Percentiles rank a stretch among this genome's conserved stretches.
phyloP scores from a whole-genome alignment of 2,113 vertebrate genomes.

The Cervus canadensis region DNA sequence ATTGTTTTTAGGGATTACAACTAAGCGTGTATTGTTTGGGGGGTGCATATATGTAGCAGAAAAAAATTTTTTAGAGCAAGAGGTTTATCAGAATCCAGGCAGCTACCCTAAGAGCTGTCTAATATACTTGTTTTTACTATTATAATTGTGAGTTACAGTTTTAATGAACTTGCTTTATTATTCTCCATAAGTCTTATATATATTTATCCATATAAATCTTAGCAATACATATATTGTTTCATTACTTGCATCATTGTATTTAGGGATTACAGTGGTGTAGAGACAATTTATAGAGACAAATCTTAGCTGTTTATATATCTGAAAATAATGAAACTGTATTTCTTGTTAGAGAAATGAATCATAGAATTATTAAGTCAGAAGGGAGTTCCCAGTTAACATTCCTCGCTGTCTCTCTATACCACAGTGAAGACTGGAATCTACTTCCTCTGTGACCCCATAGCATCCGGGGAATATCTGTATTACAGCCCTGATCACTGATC shows the following conservation, averaged over 20 bases:
- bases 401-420: background rate
- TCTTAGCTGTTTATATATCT: background rate
- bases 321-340: background rate
- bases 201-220: background rate
- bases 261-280: background rate
- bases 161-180: slow-evolving; percentile 8
- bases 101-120: background rate
- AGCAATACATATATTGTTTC: background rate
- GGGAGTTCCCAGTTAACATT: background rate
- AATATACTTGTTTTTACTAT: background rate
- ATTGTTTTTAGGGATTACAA: background rate
- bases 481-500: background rate
- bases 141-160: background rate
- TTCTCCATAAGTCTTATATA: background rate
- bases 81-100: background rate
- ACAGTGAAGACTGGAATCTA: background rate
- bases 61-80: background rate
- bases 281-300: background rate
- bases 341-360: background rate
- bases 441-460: background rate
- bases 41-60: background rate
- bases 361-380: background rate
- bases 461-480: background rate
- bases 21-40: background rate
- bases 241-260: background rate